Evolutionary conservation across 2,888 invertebrate genomes (phyloP).

Genomic region (Apodemia zela): DNA sequence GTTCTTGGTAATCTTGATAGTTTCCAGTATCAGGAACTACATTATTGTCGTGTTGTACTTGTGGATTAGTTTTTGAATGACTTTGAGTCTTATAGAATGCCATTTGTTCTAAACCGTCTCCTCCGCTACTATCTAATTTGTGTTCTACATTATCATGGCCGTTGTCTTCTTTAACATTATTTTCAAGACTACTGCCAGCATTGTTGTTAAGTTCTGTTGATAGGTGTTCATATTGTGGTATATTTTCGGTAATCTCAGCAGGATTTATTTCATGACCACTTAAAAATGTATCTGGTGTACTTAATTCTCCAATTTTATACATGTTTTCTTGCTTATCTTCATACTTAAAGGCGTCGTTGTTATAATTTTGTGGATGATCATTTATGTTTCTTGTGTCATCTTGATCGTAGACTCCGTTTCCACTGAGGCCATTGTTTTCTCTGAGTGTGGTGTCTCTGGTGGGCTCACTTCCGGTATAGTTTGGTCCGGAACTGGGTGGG

Average conservation of each 20-base stretch:
- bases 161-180: conserved; percentile 29
- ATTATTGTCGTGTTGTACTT: background rate
- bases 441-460: conserved; percentile 55
- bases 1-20: conserved; percentile 42
- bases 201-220: background rate
- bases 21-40: background rate
- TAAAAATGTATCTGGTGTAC: background rate
- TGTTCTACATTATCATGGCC: conserved; percentile 25
- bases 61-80: background rate
- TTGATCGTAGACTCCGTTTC: conserved; percentile 41
- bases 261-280: conserved; percentile 25
- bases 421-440: conserved; percentile 43
- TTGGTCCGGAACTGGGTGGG: conserved; percentile 58
- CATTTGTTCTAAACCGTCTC: background rate
- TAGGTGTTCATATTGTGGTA: conserved; percentile 19
- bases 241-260: conserved; percentile 25
- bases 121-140: conserved; percentile 11
- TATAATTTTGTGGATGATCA: conserved; percentile 34
- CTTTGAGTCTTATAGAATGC: background rate
- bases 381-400: conserved; percentile 45
- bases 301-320: background rate
- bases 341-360: conserved; percentile 3
- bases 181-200: conserved; percentile 25
- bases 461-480: conserved; percentile 68
- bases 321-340: background rate